Percentiles rank a stretch among this genome's conserved stretches.
Conservation (phyloP, 2,797 vertebrate genomes). For the Helicolenus hilgendorfi region DNA sequence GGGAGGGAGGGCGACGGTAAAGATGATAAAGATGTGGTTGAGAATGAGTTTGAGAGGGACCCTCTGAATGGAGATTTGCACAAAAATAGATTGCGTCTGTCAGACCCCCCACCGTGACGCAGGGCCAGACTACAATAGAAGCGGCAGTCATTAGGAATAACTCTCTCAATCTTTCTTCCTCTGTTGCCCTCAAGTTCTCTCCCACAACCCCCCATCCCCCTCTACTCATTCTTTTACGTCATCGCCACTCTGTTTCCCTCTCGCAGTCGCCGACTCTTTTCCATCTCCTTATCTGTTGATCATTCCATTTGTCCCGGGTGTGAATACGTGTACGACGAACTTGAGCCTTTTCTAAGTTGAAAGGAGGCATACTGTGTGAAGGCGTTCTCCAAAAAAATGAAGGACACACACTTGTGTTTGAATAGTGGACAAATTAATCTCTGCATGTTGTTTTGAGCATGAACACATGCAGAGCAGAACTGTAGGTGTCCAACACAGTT, state of each 20-base stretch:
- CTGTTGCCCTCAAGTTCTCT: conserved; percentile 36
- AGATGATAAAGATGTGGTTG: conserved; percentile 61
- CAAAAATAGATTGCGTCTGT: conserved; percentile 75
- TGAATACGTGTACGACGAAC: conserved; percentile 13
- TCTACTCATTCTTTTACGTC: conserved; percentile 30
- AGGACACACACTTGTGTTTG: not conserved
- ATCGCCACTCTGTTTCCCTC: conserved; percentile 1
- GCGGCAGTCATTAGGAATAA: conserved; percentile 71
- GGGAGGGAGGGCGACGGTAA: conserved; percentile 37
- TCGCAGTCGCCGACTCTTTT: conserved; percentile 28
- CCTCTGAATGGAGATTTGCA: conserved; percentile 84
- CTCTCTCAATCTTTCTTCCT: conserved; percentile 63
- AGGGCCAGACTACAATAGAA: conserved; percentile 69
- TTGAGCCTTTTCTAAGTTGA: not conserved
- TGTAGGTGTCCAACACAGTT: not conserved
- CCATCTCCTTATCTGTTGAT: conserved; percentile 60
- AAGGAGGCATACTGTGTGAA: not conserved
- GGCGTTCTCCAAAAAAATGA: not conserved
- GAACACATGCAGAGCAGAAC: not conserved
- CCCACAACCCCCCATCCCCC: conserved; percentile 1
- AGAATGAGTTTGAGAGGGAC: conserved; percentile 65
- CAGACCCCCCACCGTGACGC: conserved; percentile 69
- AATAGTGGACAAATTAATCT: not conserved
- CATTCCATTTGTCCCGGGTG: conserved; percentile 52
- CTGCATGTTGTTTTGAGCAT: not conserved